Evolutionary conservation across 2,888 invertebrate species (phyloP).

Genomic region (Stegophylla sp.): DNA sequence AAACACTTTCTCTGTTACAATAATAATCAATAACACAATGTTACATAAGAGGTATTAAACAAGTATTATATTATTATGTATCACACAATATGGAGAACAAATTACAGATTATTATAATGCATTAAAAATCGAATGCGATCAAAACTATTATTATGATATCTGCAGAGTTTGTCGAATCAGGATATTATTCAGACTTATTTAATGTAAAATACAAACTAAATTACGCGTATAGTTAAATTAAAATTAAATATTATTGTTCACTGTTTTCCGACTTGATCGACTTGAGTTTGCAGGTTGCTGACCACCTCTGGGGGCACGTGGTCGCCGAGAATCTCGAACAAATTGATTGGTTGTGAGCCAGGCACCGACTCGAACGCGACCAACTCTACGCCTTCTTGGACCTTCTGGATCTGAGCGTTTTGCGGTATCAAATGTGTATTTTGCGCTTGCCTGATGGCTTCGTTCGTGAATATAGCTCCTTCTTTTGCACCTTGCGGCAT

Average conservation of each 20-base stretch:
- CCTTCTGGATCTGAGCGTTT: conserved; percentile 86
- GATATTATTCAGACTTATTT: not conserved
- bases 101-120: not conserved
- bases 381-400: conserved; percentile 79
- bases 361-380: conserved; percentile 87
- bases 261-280: conserved; percentile 77
- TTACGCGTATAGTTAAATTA: not conserved
- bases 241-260: conserved; percentile 16
- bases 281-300: conserved; percentile 83
- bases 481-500: conserved; percentile 69
- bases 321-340: conserved; percentile 83
- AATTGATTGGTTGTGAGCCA: conserved; percentile 81
- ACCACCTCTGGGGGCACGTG: conserved; percentile 87
- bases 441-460: conserved; percentile 86
- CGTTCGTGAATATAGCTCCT: conserved; percentile 82
- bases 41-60: conserved; percentile 4
- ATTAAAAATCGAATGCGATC: not conserved
- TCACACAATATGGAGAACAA: not conserved
- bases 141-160: not conserved
- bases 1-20: conserved; percentile 32
- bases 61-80: no score
- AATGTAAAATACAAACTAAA: not conserved
- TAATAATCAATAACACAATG: conserved; percentile 15
- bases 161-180: no score
- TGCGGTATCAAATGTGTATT: conserved; percentile 84